Conservation (phyloP, 2,797 vertebrate genomes). For the Babyrousa celebensis region DNA sequence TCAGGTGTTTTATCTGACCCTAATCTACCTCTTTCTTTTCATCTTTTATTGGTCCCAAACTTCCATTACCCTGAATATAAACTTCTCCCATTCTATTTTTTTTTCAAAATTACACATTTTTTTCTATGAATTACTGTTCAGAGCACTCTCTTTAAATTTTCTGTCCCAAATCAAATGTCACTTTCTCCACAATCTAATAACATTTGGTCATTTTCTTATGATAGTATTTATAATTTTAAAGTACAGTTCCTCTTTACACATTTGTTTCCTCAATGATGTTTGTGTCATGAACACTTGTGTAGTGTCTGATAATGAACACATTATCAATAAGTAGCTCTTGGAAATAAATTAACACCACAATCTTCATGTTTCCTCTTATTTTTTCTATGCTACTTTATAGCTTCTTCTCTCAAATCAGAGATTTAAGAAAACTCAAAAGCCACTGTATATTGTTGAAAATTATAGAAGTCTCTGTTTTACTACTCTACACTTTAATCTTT, state of each 20-base stretch:
- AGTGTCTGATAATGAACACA: not conserved
- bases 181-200: constrained; percentile 11
- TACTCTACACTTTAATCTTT: not conserved
- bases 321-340: not conserved
- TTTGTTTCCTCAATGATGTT: constrained; percentile 2
- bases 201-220: not conserved
- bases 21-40: not conserved
- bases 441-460: not conserved
- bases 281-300: not conserved
- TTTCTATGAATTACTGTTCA: not conserved
- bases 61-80: not conserved
- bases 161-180: not conserved
- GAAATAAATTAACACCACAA: not conserved
- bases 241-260: constrained; percentile 39
- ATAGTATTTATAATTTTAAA: constrained; percentile 44
- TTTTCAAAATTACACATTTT: not conserved
- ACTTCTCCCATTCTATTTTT: not conserved
- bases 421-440: constrained; percentile 5
- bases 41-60: not conserved
- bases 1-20: not conserved
- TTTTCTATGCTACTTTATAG: not conserved
- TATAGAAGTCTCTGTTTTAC: constrained; percentile 25
- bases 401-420: not conserved
- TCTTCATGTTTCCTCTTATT: not conserved
- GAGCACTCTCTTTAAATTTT: not conserved